Base-by-base conservation (phyloP, 2,797 vertebrate species). In the Denticeps clupeoides region DNA sequence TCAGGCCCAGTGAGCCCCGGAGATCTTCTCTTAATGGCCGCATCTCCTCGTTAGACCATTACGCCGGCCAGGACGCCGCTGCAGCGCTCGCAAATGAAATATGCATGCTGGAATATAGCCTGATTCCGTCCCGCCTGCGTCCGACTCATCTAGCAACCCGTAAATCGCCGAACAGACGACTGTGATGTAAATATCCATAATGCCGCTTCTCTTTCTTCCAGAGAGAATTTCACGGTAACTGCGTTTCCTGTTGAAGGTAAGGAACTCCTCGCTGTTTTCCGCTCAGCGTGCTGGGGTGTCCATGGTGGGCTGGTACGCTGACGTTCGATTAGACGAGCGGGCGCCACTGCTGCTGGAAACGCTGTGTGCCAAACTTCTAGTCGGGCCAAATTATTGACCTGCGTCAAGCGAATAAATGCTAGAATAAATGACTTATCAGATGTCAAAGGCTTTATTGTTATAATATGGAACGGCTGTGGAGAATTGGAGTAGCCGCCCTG, bases 171-270 rank as follows among this genome's bases (percentile, higher is more conserved):
- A 19, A 37, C 37, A 33, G 10, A 16, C 10, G 7, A 16, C 33
- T 19, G 10, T 37, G 16, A 10, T 37, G 18, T 18, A 19, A 15
- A 37, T 37, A 41, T 46, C 35, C 28, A 38, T 40, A 15, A 28
- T 10, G 7, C 4, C 16, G 47, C 29, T 21, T 41, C 1, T 69
- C 12, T 55, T 45, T 47, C n/a, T 51, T 62, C 53, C 48, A 46
- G 59, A 65, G 78, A 84, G 75, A 66, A 54, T 60, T 64, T 62
- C 64, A 60, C 70, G 52, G 25, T 58, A 66, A 72, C 25, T 18
- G n/a, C 62, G 69, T 61, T 55, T 65, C 74, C 62, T 49, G 23
- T 61, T 60, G 45, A 74, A 79, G 81, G 81, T 84, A 83, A 77
- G 81, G 60, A 40, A 45, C 33, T 18, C 25, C 18, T 37, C 7